These are phyloP conservation scores for Pelusios castaneus DNA, from an alignment of 2,113 vertebrate species.

Conservation along the genomic window DNA sequence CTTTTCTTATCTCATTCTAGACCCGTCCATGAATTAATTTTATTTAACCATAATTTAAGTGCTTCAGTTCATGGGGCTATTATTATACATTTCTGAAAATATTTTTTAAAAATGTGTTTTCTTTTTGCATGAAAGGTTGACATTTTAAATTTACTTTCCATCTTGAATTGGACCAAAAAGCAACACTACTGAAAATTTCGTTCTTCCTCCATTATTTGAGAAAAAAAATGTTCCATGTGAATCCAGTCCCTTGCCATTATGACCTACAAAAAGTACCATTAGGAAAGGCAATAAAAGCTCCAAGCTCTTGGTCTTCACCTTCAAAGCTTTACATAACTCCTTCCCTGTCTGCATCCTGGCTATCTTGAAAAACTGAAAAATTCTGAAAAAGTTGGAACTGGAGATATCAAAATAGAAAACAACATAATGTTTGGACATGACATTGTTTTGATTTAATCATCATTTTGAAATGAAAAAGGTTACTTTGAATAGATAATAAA, in stretches of 20 bases:
- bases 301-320: too few relatives aligned
- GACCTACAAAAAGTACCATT: too few relatives aligned
- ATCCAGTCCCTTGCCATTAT: too few relatives aligned
- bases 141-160: neutral
- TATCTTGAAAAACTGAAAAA: neutral
- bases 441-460: neutral
- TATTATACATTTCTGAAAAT: neutral
- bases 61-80: neutral
- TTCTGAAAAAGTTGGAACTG: neutral
- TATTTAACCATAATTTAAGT: neutral
- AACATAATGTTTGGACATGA: neutral
- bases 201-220: too few relatives aligned
- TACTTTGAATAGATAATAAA: neutral
- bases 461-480: neutral
- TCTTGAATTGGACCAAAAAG: neutral
- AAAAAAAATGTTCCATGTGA: too few relatives aligned
- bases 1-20: neutral
- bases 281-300: too few relatives aligned
- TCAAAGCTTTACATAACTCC: too few relatives aligned
- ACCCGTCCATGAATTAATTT: neutral
- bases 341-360: too few relatives aligned
- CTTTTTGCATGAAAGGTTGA: neutral
- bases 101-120: neutral
- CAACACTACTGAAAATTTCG: neutral
- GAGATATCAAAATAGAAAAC: neutral